A percentile compares a stretch with the other conserved stretches of the same genome.
phyloP scores from a whole-genome alignment of 2,888 invertebrate species.

The Psococerastis gibbosa region DNA sequence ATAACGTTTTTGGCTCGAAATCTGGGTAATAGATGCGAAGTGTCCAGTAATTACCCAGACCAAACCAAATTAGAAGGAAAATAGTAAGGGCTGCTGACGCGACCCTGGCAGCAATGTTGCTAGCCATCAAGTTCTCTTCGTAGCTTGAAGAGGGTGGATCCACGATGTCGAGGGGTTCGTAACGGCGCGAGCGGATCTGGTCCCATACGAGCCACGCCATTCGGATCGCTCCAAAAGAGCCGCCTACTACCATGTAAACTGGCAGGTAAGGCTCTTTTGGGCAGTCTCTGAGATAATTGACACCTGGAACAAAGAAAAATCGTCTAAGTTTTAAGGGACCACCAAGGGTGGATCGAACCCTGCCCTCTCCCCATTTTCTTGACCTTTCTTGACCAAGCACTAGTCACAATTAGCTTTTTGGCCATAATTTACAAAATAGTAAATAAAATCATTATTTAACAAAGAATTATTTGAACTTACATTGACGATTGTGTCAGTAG shows the following conservation, averaged over 20 bases:
- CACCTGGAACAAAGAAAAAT: slow-evolving; percentile 46
- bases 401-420: too few relatives aligned
- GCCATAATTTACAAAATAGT: too few relatives aligned
- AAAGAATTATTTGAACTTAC: too few relatives aligned
- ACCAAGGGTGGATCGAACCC: too few relatives aligned
- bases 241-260: slow-evolving; percentile 70
- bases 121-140: slow-evolving; percentile 21
- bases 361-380: too few relatives aligned
- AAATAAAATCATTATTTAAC: too few relatives aligned
- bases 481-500: too few relatives aligned
- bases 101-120: slow-evolving; percentile 35
- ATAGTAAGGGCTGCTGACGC: slow-evolving; percentile 45
- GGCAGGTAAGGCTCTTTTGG: slow-evolving; percentile 59
- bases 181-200: slow-evolving; percentile 40
- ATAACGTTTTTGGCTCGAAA: slow-evolving; percentile 46
- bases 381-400: too few relatives aligned
- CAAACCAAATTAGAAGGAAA: slow-evolving; percentile 57
- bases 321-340: too few relatives aligned
- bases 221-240: slow-evolving; percentile 49
- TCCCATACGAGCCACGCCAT: slow-evolving; percentile 45
- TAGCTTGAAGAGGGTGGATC: slow-evolving; percentile 22
- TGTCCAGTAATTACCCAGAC: slow-evolving; percentile 62
- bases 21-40: slow-evolving; percentile 57
- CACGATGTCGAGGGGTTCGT: slow-evolving; percentile 24
- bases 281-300: slow-evolving; percentile 60